These are phyloP conservation scores for Emydocephalus ijimae DNA, from an alignment of 2,113 vertebrate species.

Conservation along the genomic window DNA sequence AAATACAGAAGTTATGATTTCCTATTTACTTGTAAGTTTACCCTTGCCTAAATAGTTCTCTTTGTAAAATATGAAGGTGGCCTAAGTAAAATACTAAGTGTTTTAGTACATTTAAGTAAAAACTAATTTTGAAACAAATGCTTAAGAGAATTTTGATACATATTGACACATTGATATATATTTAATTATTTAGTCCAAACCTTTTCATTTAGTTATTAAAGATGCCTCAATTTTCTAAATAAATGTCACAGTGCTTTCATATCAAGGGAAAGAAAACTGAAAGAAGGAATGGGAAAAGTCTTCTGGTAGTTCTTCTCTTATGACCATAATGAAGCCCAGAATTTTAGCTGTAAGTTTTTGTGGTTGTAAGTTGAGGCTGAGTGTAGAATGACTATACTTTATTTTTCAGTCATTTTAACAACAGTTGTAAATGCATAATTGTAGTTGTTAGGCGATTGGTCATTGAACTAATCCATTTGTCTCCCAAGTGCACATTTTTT, in stretches of 20 bases:
- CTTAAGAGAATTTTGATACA: neutral
- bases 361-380: neutral
- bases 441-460: neutral
- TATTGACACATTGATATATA: rapidly evolving
- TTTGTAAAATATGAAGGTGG: constrained; percentile 27
- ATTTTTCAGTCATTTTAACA: neutral
- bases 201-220: neutral
- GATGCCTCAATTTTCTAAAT: neutral
- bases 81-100: constrained; percentile 51
- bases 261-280: neutral
- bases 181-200: neutral
- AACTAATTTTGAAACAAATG: constrained; percentile 10
- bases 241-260: neutral
- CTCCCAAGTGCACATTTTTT: neutral
- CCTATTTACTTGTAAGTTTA: constrained; percentile 64
- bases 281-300: no score
- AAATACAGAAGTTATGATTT: constrained; percentile 66
- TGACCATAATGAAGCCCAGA: neutral
- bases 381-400: neutral
- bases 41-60: constrained; percentile 49
- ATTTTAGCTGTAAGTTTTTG: neutral
- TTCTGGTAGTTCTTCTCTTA: neutral
- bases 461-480: neutral
- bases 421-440: neutral
- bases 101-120: constrained; percentile 22